phyloP scores from a whole-genome alignment of 2,113 vertebrate species.

The Nannobrachium achirus region DNA sequence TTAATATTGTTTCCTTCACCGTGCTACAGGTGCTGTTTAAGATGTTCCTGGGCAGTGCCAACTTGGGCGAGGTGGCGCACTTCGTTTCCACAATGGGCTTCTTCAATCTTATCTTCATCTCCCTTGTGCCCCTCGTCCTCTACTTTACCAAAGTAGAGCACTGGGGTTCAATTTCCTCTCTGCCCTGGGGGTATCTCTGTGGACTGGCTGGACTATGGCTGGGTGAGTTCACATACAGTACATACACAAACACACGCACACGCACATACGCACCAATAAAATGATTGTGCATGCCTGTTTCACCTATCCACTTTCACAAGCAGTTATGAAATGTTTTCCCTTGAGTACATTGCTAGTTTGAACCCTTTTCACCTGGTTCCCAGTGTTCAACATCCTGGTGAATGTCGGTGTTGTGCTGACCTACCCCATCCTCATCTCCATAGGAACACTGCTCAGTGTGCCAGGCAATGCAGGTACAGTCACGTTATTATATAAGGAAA shows the following conservation, averaged over 20 bases:
- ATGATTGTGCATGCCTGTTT: not conserved
- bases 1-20: constrained; percentile 7
- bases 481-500: not conserved
- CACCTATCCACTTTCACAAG: not conserved
- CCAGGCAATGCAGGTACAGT: constrained; percentile 95
- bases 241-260: constrained; percentile 3
- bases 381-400: constrained; percentile 97
- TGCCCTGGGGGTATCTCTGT: constrained; percentile 97
- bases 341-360: not conserved
- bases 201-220: constrained; percentile 97
- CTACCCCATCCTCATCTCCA: constrained; percentile 97
- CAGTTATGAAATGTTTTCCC: not conserved
- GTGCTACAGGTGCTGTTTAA: constrained; percentile 92
- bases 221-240: constrained; percentile 77
- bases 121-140: constrained; percentile 91
- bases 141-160: constrained; percentile 97
- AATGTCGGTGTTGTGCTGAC: constrained; percentile 96
- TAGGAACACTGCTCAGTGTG: constrained; percentile 96
- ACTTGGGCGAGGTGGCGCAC: constrained; percentile 94
- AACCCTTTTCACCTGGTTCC: constrained; percentile 29
- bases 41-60: constrained; percentile 97
- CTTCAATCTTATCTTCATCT: constrained; percentile 98
- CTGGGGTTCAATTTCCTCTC: constrained; percentile 92
- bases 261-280: not conserved
- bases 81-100: constrained; percentile 96